These are phyloP conservation scores for Colius striatus DNA, from an alignment of 2,113 vertebrate genomes.

Conservation along the genomic window DNA sequence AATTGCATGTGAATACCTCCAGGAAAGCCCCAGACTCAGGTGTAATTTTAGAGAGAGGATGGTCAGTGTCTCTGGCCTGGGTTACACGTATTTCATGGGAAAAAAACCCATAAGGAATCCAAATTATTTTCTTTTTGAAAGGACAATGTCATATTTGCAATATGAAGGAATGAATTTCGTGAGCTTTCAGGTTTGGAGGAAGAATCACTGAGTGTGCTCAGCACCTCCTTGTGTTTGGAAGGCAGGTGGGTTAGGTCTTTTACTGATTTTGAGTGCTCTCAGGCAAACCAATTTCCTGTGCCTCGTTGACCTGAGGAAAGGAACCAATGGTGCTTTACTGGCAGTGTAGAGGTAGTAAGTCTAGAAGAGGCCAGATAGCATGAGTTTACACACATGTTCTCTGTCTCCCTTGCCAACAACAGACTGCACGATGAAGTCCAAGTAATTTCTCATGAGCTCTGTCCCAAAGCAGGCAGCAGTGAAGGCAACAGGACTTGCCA, in stretches of 20 bases:
- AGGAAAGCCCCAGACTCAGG: fast-evolving
- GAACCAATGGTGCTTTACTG: background rate
- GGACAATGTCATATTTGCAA: background rate
- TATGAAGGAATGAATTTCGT: fast-evolving
- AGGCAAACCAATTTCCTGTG: background rate
- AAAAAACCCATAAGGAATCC: background rate
- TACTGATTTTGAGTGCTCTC: background rate
- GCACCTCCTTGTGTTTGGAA: background rate
- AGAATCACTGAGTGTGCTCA: background rate
- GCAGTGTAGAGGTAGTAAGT: fast-evolving
- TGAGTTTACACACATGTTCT: background rate
- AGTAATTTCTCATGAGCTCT: fast-evolving
- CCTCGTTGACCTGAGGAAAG: background rate
- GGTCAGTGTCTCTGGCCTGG: background rate
- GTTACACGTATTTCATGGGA: background rate
- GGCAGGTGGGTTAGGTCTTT: background rate
- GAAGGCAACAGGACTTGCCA: fast-evolving
- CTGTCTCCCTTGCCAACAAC: background rate
- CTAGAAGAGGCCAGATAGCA: background rate
- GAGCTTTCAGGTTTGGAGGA: background rate
- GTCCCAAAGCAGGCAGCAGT: background rate
- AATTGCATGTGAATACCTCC: background rate
- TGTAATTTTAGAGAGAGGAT: background rate
- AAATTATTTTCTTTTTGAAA: background rate
- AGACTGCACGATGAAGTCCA: background rate